Percentiles rank a stretch among this genome's conserved stretches.
phyloP scores from a whole-genome alignment of 2,797 vertebrate species.

The Knipowitschia caucasica region DNA sequence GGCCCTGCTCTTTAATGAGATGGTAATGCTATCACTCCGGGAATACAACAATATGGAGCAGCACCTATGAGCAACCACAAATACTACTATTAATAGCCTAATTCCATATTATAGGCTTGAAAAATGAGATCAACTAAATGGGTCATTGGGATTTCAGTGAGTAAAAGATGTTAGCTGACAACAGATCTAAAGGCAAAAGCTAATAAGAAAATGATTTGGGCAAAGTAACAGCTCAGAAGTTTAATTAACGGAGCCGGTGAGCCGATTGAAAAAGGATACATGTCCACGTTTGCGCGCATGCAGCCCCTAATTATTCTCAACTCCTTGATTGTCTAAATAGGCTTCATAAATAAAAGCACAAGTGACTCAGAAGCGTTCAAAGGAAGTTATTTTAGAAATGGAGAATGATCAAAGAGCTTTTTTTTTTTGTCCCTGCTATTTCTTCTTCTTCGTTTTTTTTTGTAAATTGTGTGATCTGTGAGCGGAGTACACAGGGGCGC shows the following conservation, averaged over 20 bases:
- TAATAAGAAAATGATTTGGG: constrained; percentile 77
- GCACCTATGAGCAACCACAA: constrained; percentile 62
- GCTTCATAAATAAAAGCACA: constrained; percentile 75
- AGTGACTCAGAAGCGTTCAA: constrained; percentile 74
- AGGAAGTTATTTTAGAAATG: constrained; percentile 65
- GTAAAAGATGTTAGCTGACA: constrained; percentile 71
- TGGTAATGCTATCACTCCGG: constrained; percentile 69
- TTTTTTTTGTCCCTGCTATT: constrained; percentile 30
- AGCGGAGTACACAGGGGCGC: constrained; percentile 42
- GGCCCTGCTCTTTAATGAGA: constrained; percentile 69
- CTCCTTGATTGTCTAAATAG: constrained; percentile 74
- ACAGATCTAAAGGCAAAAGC: constrained; percentile 70
- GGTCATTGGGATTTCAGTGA: constrained; percentile 75
- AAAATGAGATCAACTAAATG: constrained; percentile 75
- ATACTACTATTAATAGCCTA: constrained; percentile 70
- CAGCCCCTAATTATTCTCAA: constrained; percentile 73
- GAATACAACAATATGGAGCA: constrained; percentile 61
- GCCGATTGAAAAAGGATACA: constrained; percentile 74
- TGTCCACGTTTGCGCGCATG: constrained; percentile 57
- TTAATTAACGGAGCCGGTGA: constrained; percentile 77
- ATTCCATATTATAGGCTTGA: constrained; percentile 63
- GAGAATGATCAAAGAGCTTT: constrained; percentile 64
- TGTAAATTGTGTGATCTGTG: constrained; percentile 56
- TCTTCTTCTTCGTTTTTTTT: constrained; percentile 45
- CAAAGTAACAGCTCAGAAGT: constrained; percentile 73